These are phyloP conservation scores for Plagiodera versicolora DNA, from an alignment of 2,888 invertebrate genomes.

Conservation along the genomic window DNA sequence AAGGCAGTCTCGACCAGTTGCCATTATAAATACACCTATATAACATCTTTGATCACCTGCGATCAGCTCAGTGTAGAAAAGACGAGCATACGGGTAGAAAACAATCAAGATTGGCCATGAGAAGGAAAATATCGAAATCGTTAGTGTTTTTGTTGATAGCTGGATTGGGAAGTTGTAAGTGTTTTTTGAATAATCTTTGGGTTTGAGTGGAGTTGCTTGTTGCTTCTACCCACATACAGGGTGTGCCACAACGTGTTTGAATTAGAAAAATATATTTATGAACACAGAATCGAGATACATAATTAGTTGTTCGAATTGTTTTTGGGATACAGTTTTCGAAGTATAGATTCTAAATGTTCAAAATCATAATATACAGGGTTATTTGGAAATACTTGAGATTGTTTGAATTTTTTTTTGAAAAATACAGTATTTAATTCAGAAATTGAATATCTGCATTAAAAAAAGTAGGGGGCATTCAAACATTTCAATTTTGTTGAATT, in stretches of 20 bases:
- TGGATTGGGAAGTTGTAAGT: conserved; percentile 25
- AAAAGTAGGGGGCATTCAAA: too few species aligned
- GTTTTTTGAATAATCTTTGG: conserved; percentile 3
- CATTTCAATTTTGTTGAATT: too few species aligned
- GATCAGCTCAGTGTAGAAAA: not conserved
- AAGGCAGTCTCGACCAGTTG: not conserved
- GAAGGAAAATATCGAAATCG: conserved; percentile 23
- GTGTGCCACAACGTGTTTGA: not conserved
- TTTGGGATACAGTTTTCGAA: too few species aligned
- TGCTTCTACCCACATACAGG: not conserved
- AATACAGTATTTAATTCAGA: too few species aligned
- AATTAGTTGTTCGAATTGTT: too few species aligned
- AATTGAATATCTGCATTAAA: too few species aligned
- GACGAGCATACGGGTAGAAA: not conserved
- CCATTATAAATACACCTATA: not conserved
- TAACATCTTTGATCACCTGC: not conserved
- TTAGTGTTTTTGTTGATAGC: conserved; percentile 26
- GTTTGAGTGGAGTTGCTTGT: not conserved
- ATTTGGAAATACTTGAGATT: too few species aligned
- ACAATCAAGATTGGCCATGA: conserved; percentile 24
- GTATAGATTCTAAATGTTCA: too few species aligned
- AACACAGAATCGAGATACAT: too few species aligned
- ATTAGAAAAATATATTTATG: too few species aligned
- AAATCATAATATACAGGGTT: too few species aligned
- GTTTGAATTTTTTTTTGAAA: too few species aligned